phyloP scores from a whole-genome alignment of 2,888 invertebrate genomes.

The Drosophila monieri region DNA sequence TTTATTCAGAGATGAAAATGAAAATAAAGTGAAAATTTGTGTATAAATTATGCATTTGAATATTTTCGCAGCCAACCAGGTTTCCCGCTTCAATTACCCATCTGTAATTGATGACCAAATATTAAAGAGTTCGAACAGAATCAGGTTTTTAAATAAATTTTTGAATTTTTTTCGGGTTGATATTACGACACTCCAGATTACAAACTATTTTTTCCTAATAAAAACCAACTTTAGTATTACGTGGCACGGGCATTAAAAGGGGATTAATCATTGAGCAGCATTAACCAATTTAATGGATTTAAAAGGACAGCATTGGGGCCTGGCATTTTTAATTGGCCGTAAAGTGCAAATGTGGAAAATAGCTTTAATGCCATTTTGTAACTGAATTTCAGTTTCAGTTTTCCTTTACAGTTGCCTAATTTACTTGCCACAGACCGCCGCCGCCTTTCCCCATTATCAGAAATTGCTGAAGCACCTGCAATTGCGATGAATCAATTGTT shows the following conservation, averaged over 20 bases:
- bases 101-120: constrained; percentile 51
- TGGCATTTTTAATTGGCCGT: neutral
- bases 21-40: constrained; percentile 42
- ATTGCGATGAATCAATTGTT: constrained; percentile 9
- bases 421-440: neutral
- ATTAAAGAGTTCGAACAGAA: constrained; percentile 16
- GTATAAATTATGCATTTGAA: constrained; percentile 63
- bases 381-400: no score
- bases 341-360: neutral
- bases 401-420: neutral
- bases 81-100: constrained; percentile 9
- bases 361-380: neutral
- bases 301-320: neutral
- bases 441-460: neutral
- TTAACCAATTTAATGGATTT: neutral
- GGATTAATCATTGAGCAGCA: neutral
- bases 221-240: constrained; percentile 1
- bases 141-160: neutral
- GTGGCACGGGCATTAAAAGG: neutral
- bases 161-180: neutral
- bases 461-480: neutral
- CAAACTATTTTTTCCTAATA: neutral
- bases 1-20: constrained; percentile 30
- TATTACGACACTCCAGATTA: neutral
- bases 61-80: constrained; percentile 23